These are phyloP conservation scores for Drosophila melanosoma DNA, from an alignment of 2,888 invertebrate species.

Conservation along the genomic window DNA sequence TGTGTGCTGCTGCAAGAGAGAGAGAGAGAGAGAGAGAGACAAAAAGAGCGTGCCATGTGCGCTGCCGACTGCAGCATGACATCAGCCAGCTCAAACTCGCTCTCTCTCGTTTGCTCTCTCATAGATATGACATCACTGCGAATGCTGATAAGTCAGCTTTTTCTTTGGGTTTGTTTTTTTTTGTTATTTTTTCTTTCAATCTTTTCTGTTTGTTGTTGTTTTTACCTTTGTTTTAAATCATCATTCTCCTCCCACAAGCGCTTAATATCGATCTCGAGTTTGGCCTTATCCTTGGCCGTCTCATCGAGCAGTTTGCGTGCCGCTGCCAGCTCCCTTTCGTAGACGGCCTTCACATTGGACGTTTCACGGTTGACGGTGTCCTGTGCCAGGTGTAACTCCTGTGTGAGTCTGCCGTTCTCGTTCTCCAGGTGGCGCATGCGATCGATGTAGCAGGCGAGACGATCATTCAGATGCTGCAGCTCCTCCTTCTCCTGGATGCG, in stretches of 20 bases:
- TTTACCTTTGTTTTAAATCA: conserved; percentile 90
- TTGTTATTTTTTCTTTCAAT: background rate
- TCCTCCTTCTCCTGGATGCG: conserved; percentile 98
- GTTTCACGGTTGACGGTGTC: conserved; percentile 95
- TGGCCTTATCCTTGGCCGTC: conserved; percentile 96
- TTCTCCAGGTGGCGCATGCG: conserved; percentile 95
- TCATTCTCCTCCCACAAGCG: conserved; percentile 94
- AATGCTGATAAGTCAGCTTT: conserved; percentile 47
- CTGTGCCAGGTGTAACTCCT: conserved; percentile 93
- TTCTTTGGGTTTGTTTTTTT: conserved; percentile 9
- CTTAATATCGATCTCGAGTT: conserved; percentile 96
- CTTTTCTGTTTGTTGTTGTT: conserved; percentile 5
- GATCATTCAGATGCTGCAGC: conserved; percentile 97
- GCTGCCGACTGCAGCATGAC: conserved; percentile 53
- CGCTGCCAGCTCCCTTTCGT: conserved; percentile 96
- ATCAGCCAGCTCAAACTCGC: conserved; percentile 49
- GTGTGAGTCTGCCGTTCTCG: conserved; percentile 94
- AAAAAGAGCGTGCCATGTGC: conserved; percentile 54
- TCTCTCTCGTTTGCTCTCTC: conserved; percentile 1
- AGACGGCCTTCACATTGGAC: conserved; percentile 94
- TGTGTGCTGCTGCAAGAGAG: conserved; percentile 4
- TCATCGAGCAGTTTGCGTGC: conserved; percentile 96
- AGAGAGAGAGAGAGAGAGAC: conserved; percentile 1
- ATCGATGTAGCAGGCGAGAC: conserved; percentile 98
- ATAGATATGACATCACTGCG: conserved; percentile 66